phyloP scores from a whole-genome alignment of 1,140 invertebrate genomes.

The Venustaconcha ellipsiformis region DNA sequence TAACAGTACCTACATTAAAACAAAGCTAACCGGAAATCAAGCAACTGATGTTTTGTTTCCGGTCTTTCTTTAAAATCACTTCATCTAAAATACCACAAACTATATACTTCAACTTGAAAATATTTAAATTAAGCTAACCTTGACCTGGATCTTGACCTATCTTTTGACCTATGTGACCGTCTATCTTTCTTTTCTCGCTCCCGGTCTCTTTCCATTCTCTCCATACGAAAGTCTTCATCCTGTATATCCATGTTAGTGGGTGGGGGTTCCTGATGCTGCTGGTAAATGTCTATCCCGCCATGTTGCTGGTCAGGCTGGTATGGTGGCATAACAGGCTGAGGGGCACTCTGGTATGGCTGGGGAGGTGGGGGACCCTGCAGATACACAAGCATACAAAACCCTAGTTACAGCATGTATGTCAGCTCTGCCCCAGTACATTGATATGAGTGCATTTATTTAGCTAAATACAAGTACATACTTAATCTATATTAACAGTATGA shows the following conservation, averaged over 20 bases:
- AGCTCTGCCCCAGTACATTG: neutral
- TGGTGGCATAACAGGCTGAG: constrained; percentile 4
- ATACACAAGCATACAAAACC: constrained; percentile 9
- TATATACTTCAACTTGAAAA: neutral
- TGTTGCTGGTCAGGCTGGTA: constrained; percentile 9
- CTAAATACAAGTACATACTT: neutral
- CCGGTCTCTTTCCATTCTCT: constrained; percentile 29
- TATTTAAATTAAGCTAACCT: constrained; percentile 25
- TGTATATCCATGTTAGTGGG: neutral
- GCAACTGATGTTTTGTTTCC: neutral
- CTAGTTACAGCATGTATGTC: neutral
- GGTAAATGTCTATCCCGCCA: neutral
- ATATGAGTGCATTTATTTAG: neutral
- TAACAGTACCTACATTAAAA: neutral
- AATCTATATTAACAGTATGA: neutral
- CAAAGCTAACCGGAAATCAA: neutral
- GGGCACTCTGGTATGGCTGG: constrained; percentile 15
- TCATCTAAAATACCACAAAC: neutral
- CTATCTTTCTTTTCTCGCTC: constrained; percentile 34
- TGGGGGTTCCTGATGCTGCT: neutral
- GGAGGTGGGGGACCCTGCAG: constrained; percentile 23
- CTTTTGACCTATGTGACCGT: constrained; percentile 23
- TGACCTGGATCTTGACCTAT: constrained; percentile 52
- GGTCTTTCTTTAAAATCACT: neutral
- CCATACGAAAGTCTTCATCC: constrained; percentile 37